These are phyloP conservation scores for Agrypnus murinus DNA, from an alignment of 2,888 invertebrate genomes.

Conservation along the genomic window DNA sequence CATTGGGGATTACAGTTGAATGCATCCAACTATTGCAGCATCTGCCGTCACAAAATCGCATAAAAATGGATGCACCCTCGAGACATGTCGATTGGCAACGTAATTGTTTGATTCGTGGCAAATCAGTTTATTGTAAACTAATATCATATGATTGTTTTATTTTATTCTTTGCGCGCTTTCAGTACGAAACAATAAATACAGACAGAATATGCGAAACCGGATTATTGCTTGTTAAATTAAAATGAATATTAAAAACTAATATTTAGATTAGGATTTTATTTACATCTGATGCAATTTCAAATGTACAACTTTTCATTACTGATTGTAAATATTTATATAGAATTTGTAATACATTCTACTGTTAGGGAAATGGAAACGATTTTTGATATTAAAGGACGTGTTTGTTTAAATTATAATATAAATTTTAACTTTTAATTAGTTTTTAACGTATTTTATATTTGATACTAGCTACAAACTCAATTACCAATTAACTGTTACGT, in stretches of 20 bases:
- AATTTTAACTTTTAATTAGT: no score
- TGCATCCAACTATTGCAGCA: slow-evolving; percentile 41
- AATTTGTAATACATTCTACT: slow-evolving; percentile 2
- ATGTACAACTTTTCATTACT: slow-evolving; percentile 31
- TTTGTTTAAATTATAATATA: no score
- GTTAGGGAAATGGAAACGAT: neutral
- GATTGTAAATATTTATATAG: slow-evolving; percentile 23
- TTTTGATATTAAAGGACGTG: no score
- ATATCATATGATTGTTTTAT: neutral
- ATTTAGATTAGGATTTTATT: slow-evolving; percentile 39
- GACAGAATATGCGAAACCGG: slow-evolving; percentile 1
- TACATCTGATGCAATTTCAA: slow-evolving; percentile 18
- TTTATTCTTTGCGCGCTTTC: neutral
- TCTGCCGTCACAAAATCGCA: slow-evolving; percentile 49
- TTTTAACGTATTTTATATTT: no score
- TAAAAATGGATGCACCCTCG: slow-evolving; percentile 47
- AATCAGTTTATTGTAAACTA: slow-evolving; percentile 21
- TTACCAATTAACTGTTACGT: no score
- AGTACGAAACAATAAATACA: neutral
- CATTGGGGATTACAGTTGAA: slow-evolving; percentile 52
- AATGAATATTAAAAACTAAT: slow-evolving; percentile 44
- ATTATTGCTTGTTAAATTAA: slow-evolving; percentile 28
- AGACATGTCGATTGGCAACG: slow-evolving; percentile 40
- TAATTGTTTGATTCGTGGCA: slow-evolving; percentile 41
- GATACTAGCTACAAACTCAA: no score